These are phyloP conservation scores for Cyprinus carpio DNA, from an alignment of 2,113 vertebrate genomes.

Conservation along the genomic window DNA sequence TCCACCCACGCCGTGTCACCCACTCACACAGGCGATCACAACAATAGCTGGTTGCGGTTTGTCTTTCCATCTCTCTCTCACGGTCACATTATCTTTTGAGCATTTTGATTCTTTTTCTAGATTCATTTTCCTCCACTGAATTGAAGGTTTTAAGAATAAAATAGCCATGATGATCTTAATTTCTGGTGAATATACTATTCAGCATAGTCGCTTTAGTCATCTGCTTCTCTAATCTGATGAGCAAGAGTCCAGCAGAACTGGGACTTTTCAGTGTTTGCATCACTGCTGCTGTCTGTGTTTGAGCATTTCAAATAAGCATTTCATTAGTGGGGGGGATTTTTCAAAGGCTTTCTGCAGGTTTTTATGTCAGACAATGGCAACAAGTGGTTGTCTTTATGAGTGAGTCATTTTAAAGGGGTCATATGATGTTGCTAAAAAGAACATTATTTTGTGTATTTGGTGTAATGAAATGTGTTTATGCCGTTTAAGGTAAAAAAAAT, in stretches of 20 bases:
- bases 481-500: too few species aligned
- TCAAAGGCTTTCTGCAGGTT: neutral
- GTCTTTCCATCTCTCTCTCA: neutral
- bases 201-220: neutral
- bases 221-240: neutral
- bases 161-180: neutral
- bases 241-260: neutral
- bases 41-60: conserved; percentile 14
- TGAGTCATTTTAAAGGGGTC: neutral
- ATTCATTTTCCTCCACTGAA: neutral
- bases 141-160: neutral
- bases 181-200: neutral
- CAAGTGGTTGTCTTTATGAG: neutral
- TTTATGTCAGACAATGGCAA: neutral
- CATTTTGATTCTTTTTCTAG: too few species aligned
- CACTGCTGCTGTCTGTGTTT: neutral
- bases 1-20: conserved; percentile 68
- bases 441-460: too few species aligned
- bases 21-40: conserved; percentile 21
- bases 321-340: neutral
- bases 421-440: too few species aligned
- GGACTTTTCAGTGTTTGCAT: neutral
- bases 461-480: too few species aligned
- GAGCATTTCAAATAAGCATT: neutral
- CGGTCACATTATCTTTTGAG: neutral